Evolutionary conservation across 2,113 vertebrate genomes (phyloP).

Genomic region (Dissostichus mawsoni): DNA sequence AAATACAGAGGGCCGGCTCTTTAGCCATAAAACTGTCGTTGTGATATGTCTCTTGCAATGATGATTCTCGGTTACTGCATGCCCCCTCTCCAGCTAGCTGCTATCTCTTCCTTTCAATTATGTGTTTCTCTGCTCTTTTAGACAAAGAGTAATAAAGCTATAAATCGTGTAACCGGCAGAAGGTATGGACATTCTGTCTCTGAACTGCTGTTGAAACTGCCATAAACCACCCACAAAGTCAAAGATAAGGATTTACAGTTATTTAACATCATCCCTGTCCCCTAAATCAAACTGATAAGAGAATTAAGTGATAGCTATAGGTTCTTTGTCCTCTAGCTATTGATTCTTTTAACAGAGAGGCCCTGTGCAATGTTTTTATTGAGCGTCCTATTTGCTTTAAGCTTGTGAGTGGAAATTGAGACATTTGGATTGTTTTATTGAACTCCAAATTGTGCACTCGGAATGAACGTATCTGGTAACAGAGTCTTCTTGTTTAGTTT

Average conservation of each 20-base stretch:
- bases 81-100: slow-evolving; percentile 44
- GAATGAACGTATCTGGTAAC: slow-evolving; percentile 54
- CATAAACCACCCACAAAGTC: slow-evolving; percentile 84
- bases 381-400: slow-evolving; percentile 74
- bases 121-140: slow-evolving; percentile 81
- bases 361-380: slow-evolving; percentile 74
- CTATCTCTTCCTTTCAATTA: slow-evolving; percentile 83
- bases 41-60: slow-evolving; percentile 73
- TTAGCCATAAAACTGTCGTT: slow-evolving; percentile 79
- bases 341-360: slow-evolving; percentile 73
- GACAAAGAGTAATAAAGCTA: slow-evolving; percentile 86
- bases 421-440: slow-evolving; percentile 65
- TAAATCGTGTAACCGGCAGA: slow-evolving; percentile 75
- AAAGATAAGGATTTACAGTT: slow-evolving; percentile 86
- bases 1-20: slow-evolving; percentile 62
- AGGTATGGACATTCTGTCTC: slow-evolving; percentile 82
- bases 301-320: slow-evolving; percentile 80
- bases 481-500: slow-evolving; percentile 28
- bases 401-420: slow-evolving; percentile 55
- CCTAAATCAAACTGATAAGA: slow-evolving; percentile 81
- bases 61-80: slow-evolving; percentile 63
- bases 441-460: slow-evolving; percentile 23
- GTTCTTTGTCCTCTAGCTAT: slow-evolving; percentile 82
- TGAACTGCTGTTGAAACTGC: slow-evolving; percentile 81
- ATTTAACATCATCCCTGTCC: slow-evolving; percentile 81